Evolutionary conservation across 1,140 invertebrate species (phyloP), one percentile per base, ranked within the genome.

Genomic region (Bilobella aurantiaca): DNA sequence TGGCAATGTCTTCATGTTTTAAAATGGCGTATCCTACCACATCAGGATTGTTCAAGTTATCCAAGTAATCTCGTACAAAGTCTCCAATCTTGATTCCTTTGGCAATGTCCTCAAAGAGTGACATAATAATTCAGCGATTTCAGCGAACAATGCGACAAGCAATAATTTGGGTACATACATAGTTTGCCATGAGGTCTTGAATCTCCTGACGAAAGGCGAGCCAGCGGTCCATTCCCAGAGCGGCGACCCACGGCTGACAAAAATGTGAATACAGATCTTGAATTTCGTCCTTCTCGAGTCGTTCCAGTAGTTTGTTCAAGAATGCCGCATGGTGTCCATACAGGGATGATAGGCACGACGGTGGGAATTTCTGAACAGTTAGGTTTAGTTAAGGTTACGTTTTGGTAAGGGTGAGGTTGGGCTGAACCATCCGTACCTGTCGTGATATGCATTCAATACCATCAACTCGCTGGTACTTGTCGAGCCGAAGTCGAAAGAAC

Each of bases 311-410:
- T 62, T 84, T 81, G 74, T 86, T 84, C 29, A 86, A 76, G 63
- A 84, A 74, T 1, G 77, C 78, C 66, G 86, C 84, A 69, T 87
- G 85, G 71, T 82, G 83, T 0, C 83, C 84, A 73, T 83, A 85
- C 18, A 87, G 67, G 31, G 76, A 73, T 2, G 77, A 74, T 0
- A 86, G 70, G 56, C 82, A 81, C 0, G 80, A 77, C 0, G 79
- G 69, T 28, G 80, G 78, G 37, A 84, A 81, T 61, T 75, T 68
- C 79, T 81, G 60, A 29, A 65, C 29, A 46, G 3, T 56, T 14
- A 42, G 29, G 8, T 3, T 46, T 3, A 62, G 23, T 34, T n/a
- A 59, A 59, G 16, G 3, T 59, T 58, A 2, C 32, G 14, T 28
- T 49, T 49, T 29, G 32, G 30, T 16, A 61, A 21, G 34, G 29